Base-by-base conservation (phyloP, 2,888 invertebrate species). In the Calameuta idolon region DNA sequence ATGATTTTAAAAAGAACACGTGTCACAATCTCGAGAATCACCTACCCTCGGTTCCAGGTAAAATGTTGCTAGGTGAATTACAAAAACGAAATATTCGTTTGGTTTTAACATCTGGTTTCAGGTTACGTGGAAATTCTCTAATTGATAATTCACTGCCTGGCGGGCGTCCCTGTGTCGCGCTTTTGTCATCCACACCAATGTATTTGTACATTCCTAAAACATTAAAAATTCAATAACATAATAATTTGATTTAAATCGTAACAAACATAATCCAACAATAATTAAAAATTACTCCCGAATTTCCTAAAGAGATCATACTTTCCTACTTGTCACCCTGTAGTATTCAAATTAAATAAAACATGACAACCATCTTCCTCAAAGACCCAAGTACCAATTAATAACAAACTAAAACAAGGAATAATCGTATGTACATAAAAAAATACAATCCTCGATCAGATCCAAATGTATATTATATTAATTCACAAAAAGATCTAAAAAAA, bases 191-290 rank as follows among this genome's bases (percentile, higher is more conserved):
- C 69, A 92, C 92, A n/a, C 94, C 94, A 90, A 95, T 95, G 86
- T 95, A 97, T 89, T 96, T 96, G 90, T 96, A 97, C 94, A 96
- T 95, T 77, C 96, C 95, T 95, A 23, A 9, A 15, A 55, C 23
- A 23, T 40, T 23, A 23, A 2, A 9, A 23, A 55, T 23, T 55
- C 23, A 55, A 23, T 2, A 1, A 40, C 9, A 9, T 23, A 40
- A 40, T 23, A 55, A 23, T 55, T 40, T 55, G 23, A 55, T 23
- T 23, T 55, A 23, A 55, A 23, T 5, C 2, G 0, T 15, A 0
- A 23, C 40, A 40, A 55, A 55, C 23, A 0, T 23, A 23, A 55
- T 55, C 9, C 23, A 23, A 23, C 23, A 55, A 23, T 23, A 23
- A 23, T 55, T 55, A 55, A 55, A 5, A 23, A 23, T 55, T 15